Evolutionary conservation across 2,888 invertebrate species (phyloP), one percentile per base, ranked within the genome.

Genomic region (Idaea biselata): DNA sequence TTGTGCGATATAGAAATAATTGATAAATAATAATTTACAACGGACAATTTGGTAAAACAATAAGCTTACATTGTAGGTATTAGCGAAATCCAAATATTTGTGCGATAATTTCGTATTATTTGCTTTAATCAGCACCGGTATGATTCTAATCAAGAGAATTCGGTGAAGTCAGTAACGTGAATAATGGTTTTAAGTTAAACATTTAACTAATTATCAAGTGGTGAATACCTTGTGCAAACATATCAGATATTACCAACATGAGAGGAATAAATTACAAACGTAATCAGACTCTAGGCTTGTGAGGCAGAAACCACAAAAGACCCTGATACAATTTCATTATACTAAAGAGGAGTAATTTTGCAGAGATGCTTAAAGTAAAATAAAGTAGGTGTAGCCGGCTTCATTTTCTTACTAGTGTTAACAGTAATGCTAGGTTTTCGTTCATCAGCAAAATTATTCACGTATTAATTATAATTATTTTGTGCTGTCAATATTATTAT

Each of bases 221-320:
- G 44, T 44, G 44, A 44, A 44, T 44, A 44, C 14, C 44, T 44
- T 44, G 11, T 44, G 44, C 44, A 44, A 44, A 44, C 44, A 14
- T 44, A 44, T 44, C 44, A 44, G 44, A 44, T 44, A 32, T 32
- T 33, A 17, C 17, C 18, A 32, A 59, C 60, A 18, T 55, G 61
- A 63, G 57, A 58, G 56, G 18, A 61, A 64, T 53, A 60, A 62
- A 58, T 61, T 58, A 68, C 54, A 53, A 54, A 59, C 18, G 68
- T 68, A 68, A 71, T 62, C 53, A 55, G 66, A 67, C 57, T 44
- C 62, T 44, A 18, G 57, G 69, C 64, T 68, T 70, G 72, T 66
- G 66, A 67, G 59, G 65, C 63, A 69, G 66, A 69, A 70, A 74
- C 75, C 75, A 70, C 78, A 75, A 60, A 68, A 72, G 69, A 64